Evolutionary conservation across 1,140 invertebrate species (phyloP).

Genomic region (Tribolium madens): DNA sequence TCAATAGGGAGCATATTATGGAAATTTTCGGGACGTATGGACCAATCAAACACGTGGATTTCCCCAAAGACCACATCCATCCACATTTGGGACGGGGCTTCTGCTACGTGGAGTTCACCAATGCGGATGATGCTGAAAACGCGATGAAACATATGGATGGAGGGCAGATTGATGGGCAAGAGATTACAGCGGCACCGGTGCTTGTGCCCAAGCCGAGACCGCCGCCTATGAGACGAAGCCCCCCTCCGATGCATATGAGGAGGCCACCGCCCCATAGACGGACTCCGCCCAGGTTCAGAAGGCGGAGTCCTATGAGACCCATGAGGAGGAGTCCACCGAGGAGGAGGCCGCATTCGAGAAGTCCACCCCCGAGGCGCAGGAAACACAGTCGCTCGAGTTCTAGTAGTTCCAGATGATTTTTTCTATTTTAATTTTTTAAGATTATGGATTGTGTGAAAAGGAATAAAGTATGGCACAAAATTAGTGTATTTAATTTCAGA

Average conservation of each 20-base stretch:
- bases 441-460: background rate
- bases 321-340: slow-evolving; percentile 70
- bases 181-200: slow-evolving; percentile 93
- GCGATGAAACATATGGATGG: slow-evolving; percentile 99
- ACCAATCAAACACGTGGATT: slow-evolving; percentile 89
- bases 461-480: background rate
- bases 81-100: slow-evolving; percentile 88
- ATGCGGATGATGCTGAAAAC: slow-evolving; percentile 95
- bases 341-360: slow-evolving; percentile 72
- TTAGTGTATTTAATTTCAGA: too few relatives aligned
- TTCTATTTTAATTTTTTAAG: background rate
- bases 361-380: slow-evolving; percentile 75
- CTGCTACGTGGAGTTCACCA: slow-evolving; percentile 95
- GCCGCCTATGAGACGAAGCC: slow-evolving; percentile 73
- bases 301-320: slow-evolving; percentile 72
- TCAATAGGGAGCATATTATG: slow-evolving; percentile 91
- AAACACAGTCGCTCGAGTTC: slow-evolving; percentile 85
- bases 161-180: slow-evolving; percentile 92
- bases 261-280: slow-evolving; percentile 70
- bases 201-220: slow-evolving; percentile 81
- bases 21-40: slow-evolving; percentile 98
- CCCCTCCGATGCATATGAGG: slow-evolving; percentile 72
- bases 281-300: slow-evolving; percentile 68
- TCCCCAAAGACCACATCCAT: slow-evolving; percentile 89
- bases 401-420: slow-evolving; percentile 79